Conservation (phyloP, 2,113 vertebrate species). For the Rhinoptilus africanus region DNA sequence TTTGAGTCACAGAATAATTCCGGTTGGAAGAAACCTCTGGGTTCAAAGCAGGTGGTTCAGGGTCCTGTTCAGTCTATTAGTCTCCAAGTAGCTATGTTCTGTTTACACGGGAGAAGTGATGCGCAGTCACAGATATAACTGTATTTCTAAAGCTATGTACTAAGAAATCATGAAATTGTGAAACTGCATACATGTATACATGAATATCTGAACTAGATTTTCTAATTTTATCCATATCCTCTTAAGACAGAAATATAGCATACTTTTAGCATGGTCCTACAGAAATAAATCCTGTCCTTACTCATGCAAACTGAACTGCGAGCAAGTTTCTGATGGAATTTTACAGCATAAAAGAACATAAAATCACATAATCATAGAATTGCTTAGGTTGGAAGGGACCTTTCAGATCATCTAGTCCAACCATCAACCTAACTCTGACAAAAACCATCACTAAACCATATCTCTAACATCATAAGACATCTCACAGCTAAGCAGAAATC, state of each 20-base stretch:
- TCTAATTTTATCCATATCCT: neutral
- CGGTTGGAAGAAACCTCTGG: neutral
- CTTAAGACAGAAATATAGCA: neutral
- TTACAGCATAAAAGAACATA: neutral
- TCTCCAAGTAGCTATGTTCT: neutral
- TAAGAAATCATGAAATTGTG: neutral
- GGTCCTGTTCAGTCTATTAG: neutral
- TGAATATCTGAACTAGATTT: neutral
- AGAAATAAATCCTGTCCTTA: neutral
- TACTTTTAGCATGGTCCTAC: neutral
- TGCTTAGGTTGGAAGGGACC: too few species aligned
- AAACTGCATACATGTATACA: neutral
- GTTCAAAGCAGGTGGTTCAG: neutral
- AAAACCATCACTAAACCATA: too few species aligned
- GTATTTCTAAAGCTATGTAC: neutral
- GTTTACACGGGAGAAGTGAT: neutral
- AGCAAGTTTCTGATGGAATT: neutral
- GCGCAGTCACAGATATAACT: neutral
- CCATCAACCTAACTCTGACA: too few species aligned
- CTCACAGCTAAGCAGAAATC: neutral
- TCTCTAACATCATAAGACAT: neutral
- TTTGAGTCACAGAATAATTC: neutral
- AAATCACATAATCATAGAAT: too few species aligned
- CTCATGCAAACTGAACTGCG: neutral
- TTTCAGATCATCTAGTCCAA: too few species aligned